Evolutionary conservation across 2,113 vertebrate species (phyloP).

Genomic region (Gavialis gangeticus): DNA sequence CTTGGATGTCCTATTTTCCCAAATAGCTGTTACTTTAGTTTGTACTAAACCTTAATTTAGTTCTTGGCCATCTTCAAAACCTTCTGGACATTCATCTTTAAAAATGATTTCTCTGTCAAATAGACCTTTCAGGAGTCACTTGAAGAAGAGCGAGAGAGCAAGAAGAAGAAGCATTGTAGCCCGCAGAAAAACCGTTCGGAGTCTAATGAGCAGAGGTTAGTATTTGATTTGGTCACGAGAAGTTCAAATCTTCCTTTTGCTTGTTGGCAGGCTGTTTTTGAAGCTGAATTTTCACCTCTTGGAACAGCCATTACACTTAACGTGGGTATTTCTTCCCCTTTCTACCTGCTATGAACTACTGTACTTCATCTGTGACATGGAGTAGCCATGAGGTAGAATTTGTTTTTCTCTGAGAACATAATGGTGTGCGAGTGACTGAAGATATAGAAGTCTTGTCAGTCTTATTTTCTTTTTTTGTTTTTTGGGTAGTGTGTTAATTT

Average conservation of each 20-base stretch:
- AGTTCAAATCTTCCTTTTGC: neutral
- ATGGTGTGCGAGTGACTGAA: neutral
- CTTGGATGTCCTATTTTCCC: neutral
- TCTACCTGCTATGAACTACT: neutral
- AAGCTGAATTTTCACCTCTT: neutral
- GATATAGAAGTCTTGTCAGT: neutral
- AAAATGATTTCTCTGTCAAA: conserved; percentile 58
- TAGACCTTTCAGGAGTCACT: conserved; percentile 84
- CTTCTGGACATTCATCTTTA: neutral
- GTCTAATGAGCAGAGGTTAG: conserved; percentile 92
- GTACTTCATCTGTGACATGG: neutral
- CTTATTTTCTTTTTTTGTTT: neutral
- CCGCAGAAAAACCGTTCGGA: conserved; percentile 90
- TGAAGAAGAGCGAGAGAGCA: conserved; percentile 91
- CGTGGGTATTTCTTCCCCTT: neutral
- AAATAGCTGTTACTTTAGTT: neutral
- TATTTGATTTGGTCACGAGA: conserved; percentile 36
- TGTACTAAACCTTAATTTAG: neutral
- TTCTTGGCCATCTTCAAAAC: neutral
- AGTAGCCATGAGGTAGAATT: conserved; percentile 19
- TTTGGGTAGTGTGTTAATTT: neutral
- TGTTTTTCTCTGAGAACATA: conserved; percentile 8
- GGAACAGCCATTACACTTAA: neutral
- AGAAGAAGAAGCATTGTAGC: conserved; percentile 92
- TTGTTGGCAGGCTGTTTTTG: neutral